phyloP scores from a whole-genome alignment of 2,888 invertebrate genomes.

The Rhingia rostrata region DNA sequence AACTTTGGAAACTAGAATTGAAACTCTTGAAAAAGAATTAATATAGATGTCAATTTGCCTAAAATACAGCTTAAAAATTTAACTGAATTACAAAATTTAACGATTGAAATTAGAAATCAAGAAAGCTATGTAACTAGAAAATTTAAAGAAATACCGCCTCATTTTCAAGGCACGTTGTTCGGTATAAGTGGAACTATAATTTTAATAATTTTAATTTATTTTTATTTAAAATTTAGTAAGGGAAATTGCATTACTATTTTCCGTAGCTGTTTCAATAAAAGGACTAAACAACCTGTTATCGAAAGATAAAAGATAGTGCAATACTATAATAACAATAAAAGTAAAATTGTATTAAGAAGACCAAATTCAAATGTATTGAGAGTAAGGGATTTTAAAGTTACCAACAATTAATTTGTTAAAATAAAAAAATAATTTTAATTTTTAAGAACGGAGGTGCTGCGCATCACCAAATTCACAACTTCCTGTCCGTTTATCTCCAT shows the following conservation, averaged over 20 bases:
- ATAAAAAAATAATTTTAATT: too few relatives aligned
- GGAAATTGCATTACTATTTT: constrained; percentile 18
- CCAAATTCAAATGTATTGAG: neutral
- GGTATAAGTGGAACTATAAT: too few relatives aligned
- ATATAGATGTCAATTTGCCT: neutral
- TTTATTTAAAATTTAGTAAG: constrained; percentile 10
- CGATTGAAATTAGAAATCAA: too few relatives aligned
- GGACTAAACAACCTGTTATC: constrained; percentile 2
- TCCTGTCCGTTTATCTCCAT: too few relatives aligned
- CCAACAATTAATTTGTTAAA: neutral
- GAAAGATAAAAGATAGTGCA: constrained; percentile 25
- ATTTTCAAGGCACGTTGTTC: too few relatives aligned
- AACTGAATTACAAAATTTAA: constrained; percentile 1
- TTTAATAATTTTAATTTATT: neutral
- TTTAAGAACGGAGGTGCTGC: too few relatives aligned
- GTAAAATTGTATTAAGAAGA: constrained; percentile 4
- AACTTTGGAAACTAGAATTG: too few relatives aligned
- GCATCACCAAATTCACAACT: too few relatives aligned
- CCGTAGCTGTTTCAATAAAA: constrained; percentile 18
- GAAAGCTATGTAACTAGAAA: too few relatives aligned
- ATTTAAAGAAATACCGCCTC: too few relatives aligned
- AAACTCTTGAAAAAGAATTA: neutral
- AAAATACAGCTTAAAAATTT: neutral
- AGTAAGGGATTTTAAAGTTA: neutral
- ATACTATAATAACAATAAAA: constrained; percentile 8